Evolutionary conservation across 2,888 invertebrate species (phyloP), one percentile per base, ranked within the genome.

Genomic region (Trichopria drosophilae): DNA sequence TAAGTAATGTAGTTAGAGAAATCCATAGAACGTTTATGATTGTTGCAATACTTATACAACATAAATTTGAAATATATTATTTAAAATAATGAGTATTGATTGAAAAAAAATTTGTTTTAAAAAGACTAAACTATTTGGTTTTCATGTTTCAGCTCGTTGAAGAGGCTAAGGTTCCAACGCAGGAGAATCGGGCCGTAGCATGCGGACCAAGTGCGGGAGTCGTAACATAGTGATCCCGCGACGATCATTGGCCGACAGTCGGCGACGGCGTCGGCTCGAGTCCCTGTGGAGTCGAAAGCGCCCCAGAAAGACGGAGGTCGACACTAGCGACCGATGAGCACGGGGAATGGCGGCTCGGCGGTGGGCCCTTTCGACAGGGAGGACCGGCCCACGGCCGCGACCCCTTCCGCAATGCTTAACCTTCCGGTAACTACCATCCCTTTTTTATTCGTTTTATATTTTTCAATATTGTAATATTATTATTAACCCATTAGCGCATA

Each of bases 261-360:
- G 65, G 64, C 62, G 61, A 58, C 55, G 49, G 54, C 54, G 42
- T 51, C 58, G 53, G 52, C 51, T 55, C 49, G 39, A 60, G 53
- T 47, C 53, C 55, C 57, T 57, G 60, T 53, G 58, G 49, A 49
- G 51, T 42, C 53, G 59, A 32, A 57, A 55, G 43, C 57, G 58
- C 50, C 52, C 59, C 42, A 59, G 55, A 61, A 65, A 65, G 58
- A 66, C 65, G 61, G 65, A 60, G 60, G 58, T 62, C 60, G 61
- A 59, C 47, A 68, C 63, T 55, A 67, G 63, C 55, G 67, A 72
- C 68, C 72, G 73, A 75, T 75, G 75, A 75, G 70, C 70, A 67
- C 71, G 65, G 72, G 70, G 65, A 67, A 74, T 72, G 74, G 70
- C 65, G 74, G 69, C 62, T 65, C 67, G 63, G 63, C 61, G 63